Evolutionary conservation across 2,113 vertebrate genomes (phyloP), one percentile per base, ranked within the genome.

Genomic region (Typhlomys cinereus): DNA sequence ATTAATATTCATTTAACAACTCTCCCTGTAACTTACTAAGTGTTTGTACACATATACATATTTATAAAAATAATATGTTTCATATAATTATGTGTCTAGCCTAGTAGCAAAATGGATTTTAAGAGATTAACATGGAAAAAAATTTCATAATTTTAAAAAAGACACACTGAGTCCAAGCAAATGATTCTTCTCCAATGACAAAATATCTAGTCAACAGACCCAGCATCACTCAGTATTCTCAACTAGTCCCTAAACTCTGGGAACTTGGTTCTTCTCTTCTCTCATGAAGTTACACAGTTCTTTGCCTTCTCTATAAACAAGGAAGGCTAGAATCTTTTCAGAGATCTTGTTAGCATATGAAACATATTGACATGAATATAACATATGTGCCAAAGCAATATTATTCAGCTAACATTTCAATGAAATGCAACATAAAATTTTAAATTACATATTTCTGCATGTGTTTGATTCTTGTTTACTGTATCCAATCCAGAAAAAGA

Each of bases 341-440:
- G 87, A 95, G 96, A 96, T 96, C 96, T 67, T 96, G 96, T 92
- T 97, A 95, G 95, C 94, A 96, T 96, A 95, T 85, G 95, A 96
- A 96, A 90, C 95, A 97, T 96, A 95, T 95, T 97, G 94, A 95
- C 95, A 97, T 96, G 96, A 97, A 97, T 96, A 96, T 96, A 96
- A 96, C 95, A 96, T 96, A 96, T 97, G 96, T 95, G 94, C 93
- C 92, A 94, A 95, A 96, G 94, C 96, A 97, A 95, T 96, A 95
- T 95, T 97, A 96, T 96, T 96, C 96, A 95, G 96, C 83, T 96
- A 97, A 95, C 96, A 96, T 96, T 95, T 92, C 88, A 92, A 86
- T 2, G 71, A 97, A 95, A 97, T 94, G 94, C 95, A 97, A 96
- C 96, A 95, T 94, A 89, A 96, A 97, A 95, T 96, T 96, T 94